Conservation (phyloP, 2,888 invertebrate genomes). For the Charanyca ferruginea region DNA sequence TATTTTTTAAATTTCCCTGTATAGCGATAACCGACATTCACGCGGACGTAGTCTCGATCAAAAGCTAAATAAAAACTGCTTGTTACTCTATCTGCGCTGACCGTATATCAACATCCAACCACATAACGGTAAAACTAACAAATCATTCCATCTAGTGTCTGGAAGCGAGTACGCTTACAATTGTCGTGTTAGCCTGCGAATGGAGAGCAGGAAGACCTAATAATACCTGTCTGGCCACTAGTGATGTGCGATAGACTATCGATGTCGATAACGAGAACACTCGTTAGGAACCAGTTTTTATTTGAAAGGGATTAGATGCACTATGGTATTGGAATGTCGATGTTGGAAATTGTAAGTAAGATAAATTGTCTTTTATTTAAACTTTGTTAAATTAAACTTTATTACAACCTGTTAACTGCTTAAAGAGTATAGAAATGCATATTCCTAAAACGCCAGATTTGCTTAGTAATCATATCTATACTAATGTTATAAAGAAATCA, state of each 20-base stretch:
- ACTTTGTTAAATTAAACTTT: no score
- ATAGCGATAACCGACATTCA: no score
- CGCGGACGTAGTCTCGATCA: no score
- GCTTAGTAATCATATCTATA: no score
- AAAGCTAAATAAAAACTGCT: no score
- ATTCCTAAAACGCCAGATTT: no score
- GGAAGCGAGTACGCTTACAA: slow-evolving; percentile 70
- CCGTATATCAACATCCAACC: slow-evolving; percentile 50
- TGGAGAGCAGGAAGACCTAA: slow-evolving; percentile 89
- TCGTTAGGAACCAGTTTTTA: slow-evolving; percentile 66
- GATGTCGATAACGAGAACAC: slow-evolving; percentile 67
- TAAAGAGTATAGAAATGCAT: no score
- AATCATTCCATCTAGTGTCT: slow-evolving; percentile 64
- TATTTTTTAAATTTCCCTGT: no score
- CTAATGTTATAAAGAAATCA: no score
- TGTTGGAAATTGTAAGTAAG: background rate
- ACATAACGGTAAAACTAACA: slow-evolving; percentile 58
- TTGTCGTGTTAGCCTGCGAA: slow-evolving; percentile 80
- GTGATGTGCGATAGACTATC: slow-evolving; percentile 74
- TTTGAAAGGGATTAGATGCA: slow-evolving; percentile 2
- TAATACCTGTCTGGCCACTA: slow-evolving; percentile 87
- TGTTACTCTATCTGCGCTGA: no score
- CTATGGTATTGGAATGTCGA: slow-evolving; percentile 20
- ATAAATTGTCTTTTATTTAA: no score
- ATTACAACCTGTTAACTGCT: no score